Evolutionary conservation across 1,140 invertebrate genomes (phyloP).

Genomic region (Popillia japonica): DNA sequence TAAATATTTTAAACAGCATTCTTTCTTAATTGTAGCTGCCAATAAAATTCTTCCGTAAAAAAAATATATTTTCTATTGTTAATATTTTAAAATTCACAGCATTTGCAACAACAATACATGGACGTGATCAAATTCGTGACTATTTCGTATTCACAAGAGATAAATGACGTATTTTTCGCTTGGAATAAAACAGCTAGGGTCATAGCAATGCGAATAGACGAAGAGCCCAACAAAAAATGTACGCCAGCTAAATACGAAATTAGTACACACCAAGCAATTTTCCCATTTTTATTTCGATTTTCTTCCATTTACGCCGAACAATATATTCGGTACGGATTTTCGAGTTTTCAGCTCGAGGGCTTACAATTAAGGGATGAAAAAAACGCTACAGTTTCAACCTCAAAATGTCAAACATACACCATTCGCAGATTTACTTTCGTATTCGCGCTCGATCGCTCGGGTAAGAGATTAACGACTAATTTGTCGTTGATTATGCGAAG

Average conservation of each 20-base stretch:
- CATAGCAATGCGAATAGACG: too few species aligned
- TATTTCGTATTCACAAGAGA: too few species aligned
- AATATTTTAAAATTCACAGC: too few species aligned
- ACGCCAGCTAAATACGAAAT: not conserved
- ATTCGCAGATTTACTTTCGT: not conserved
- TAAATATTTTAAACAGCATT: too few species aligned
- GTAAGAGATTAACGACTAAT: slow-evolving; percentile 15
- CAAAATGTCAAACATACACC: slow-evolving; percentile 13
- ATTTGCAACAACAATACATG: too few species aligned
- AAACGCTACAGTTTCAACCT: not conserved
- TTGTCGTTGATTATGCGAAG: not conserved
- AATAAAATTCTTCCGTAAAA: too few species aligned
- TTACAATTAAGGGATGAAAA: not conserved
- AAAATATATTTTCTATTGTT: too few species aligned
- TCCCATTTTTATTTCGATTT: not conserved
- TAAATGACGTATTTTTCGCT: too few species aligned
- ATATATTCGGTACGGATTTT: not conserved
- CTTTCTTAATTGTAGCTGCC: too few species aligned
- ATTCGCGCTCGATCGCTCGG: not conserved
- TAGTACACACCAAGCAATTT: not conserved
- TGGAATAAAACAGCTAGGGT: too few species aligned
- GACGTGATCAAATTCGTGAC: too few species aligned
- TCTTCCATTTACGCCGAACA: too few species aligned
- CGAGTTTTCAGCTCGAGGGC: not conserved
- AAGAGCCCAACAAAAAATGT: not conserved